These are phyloP conservation scores for Acanthurus tractus DNA, from an alignment of 2,797 vertebrate genomes.

Conservation along the genomic window DNA sequence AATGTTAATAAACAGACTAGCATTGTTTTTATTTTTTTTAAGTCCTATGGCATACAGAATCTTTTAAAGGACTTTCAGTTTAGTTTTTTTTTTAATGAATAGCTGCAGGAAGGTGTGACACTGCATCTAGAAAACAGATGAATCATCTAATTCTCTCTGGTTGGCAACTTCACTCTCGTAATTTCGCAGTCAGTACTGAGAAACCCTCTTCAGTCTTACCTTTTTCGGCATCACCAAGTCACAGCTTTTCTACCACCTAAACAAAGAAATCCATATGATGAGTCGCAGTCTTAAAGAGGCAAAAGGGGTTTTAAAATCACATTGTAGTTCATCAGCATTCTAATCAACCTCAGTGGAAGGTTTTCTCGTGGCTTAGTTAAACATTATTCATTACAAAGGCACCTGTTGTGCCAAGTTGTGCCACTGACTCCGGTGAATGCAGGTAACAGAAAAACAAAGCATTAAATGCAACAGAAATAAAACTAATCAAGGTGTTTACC, in stretches of 20 bases:
- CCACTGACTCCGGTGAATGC: neutral
- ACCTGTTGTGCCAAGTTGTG: neutral
- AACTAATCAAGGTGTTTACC: conserved; percentile 18
- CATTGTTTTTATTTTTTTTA: too few species aligned
- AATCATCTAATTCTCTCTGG: neutral
- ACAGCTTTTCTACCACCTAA: conserved; percentile 42
- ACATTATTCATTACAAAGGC: neutral
- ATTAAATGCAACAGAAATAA: neutral
- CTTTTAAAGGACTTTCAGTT: too few species aligned
- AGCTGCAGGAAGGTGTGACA: neutral
- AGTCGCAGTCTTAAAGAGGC: neutral
- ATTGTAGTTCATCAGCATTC: neutral
- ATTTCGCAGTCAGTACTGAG: neutral
- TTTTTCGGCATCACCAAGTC: conserved; percentile 72
- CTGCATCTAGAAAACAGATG: neutral
- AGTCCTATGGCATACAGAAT: too few species aligned
- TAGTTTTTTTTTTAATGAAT: neutral
- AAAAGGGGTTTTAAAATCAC: neutral
- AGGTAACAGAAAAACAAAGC: neutral
- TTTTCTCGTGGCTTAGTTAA: neutral
- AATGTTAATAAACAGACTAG: too few species aligned
- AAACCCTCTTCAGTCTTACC: conserved; percentile 54
- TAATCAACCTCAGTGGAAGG: neutral
- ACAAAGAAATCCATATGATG: conserved; percentile 28
- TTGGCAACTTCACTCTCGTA: neutral